phyloP scores from a whole-genome alignment of 1,140 invertebrate genomes.

The Drosophila mauritiana region DNA sequence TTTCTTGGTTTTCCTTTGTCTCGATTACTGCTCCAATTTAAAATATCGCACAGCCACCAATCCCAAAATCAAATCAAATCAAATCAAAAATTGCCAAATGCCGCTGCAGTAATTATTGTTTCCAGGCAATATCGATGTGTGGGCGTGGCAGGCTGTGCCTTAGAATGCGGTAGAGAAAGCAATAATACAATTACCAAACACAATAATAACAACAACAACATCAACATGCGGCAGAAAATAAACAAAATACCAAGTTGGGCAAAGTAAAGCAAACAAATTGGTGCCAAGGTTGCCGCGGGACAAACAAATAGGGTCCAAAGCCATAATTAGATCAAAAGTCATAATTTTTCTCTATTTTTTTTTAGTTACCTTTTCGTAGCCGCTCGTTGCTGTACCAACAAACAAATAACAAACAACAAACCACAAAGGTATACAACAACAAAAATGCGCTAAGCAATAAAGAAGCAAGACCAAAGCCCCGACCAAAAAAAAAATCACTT shows the following conservation, averaged over 20 bases:
- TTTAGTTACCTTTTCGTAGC: conserved; percentile 39
- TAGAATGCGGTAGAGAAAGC: conserved; percentile 48
- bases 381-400: conserved; percentile 37
- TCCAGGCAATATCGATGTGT: conserved; percentile 15
- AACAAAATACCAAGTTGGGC: conserved; percentile 8
- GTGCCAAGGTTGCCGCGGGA: conserved; percentile 72
- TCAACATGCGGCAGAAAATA: conserved; percentile 1
- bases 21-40: conserved; percentile 48
- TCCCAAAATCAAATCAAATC: conserved; percentile 31
- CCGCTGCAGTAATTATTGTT: conserved; percentile 33
- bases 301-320: conserved; percentile 55
- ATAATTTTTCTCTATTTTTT: conserved; percentile 71
- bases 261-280: conserved; percentile 43
- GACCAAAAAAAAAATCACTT: conserved; percentile 55
- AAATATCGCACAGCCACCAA: conserved; percentile 24
- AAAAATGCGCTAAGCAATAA: conserved; percentile 27
- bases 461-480: conserved; percentile 31
- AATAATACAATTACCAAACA: not conserved
- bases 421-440: conserved; percentile 26
- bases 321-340: conserved; percentile 80
- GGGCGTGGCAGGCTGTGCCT: conserved; percentile 22
- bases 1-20: conserved; percentile 26
- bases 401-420: conserved; percentile 42
- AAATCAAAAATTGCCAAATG: conserved; percentile 26
- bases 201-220: no score